These are phyloP conservation scores for Malthinus seriepunctatus DNA, from an alignment of 2,888 invertebrate species.

Conservation along the genomic window DNA sequence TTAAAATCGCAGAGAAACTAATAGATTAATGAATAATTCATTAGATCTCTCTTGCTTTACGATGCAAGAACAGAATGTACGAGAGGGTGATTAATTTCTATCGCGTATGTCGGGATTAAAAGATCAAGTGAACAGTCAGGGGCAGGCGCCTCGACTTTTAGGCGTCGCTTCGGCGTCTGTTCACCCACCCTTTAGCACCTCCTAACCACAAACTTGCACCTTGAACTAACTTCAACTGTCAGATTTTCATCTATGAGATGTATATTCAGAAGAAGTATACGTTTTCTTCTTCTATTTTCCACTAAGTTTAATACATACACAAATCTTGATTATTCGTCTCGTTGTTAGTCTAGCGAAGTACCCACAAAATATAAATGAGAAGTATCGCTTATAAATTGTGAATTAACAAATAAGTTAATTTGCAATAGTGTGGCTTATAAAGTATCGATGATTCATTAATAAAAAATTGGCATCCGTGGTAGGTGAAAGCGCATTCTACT, in stretches of 20 bases:
- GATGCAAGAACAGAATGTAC: slow-evolving; percentile 41
- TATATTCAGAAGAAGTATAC: too few relatives aligned
- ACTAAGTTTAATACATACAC: too few relatives aligned
- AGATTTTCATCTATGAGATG: slow-evolving; percentile 23
- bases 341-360: too few relatives aligned
- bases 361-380: too few relatives aligned
- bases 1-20: slow-evolving; percentile 50
- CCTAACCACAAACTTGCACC: slow-evolving; percentile 42
- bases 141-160: slow-evolving; percentile 54
- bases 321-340: too few relatives aligned
- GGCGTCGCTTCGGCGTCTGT: slow-evolving; percentile 50
- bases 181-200: slow-evolving; percentile 43
- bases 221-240: slow-evolving; percentile 31
- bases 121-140: slow-evolving; percentile 54
- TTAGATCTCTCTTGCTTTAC: slow-evolving; percentile 44
- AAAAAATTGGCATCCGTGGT: slow-evolving; percentile 14
- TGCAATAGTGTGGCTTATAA: not conserved
- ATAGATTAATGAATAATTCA: slow-evolving; percentile 53
- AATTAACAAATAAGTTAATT: too few relatives aligned
- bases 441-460: slow-evolving; percentile 1
- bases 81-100: slow-evolving; percentile 54
- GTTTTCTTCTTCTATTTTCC: too few relatives aligned
- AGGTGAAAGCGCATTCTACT: slow-evolving; percentile 26
- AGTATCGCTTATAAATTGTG: too few relatives aligned
- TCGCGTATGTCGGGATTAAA: slow-evolving; percentile 56